phyloP scores from a whole-genome alignment of 1,140 invertebrate species.

The Phocides pigmalion region DNA sequence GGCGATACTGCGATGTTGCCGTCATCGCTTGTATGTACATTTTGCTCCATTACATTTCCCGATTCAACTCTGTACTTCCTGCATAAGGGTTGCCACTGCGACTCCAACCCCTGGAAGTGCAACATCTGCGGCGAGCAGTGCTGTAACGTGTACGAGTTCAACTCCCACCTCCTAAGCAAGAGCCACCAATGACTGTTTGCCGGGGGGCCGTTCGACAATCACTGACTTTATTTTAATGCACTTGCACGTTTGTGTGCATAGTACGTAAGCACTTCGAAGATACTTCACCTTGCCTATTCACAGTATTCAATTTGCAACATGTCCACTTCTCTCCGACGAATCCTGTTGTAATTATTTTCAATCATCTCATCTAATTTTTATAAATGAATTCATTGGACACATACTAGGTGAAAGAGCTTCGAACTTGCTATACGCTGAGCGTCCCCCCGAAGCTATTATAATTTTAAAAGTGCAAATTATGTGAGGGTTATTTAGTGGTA shows the following conservation, averaged over 20 bases:
- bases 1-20: slow-evolving; percentile 80
- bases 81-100: slow-evolving; percentile 98
- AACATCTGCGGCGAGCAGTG: slow-evolving; percentile 98
- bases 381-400: slow-evolving; percentile 24
- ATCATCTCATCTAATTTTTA: slow-evolving; percentile 24
- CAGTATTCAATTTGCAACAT: slow-evolving; percentile 6
- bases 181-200: slow-evolving; percentile 90
- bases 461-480: slow-evolving; percentile 76
- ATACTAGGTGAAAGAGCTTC: slow-evolving; percentile 63
- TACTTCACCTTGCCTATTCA: slow-evolving; percentile 51
- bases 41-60: slow-evolving; percentile 97
- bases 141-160: slow-evolving; percentile 97
- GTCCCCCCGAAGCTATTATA: slow-evolving; percentile 76
- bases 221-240: slow-evolving; percentile 59
- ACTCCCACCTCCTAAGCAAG: slow-evolving; percentile 97
- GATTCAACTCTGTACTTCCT: slow-evolving; percentile 98
- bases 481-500: slow-evolving; percentile 71
- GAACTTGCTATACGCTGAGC: slow-evolving; percentile 71
- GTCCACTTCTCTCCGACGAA: slow-evolving; percentile 7
- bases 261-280: slow-evolving; percentile 66
- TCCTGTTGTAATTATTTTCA: slow-evolving; percentile 31
- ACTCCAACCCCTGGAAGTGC: slow-evolving; percentile 98
- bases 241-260: slow-evolving; percentile 62
- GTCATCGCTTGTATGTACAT: slow-evolving; percentile 89
- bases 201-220: slow-evolving; percentile 69